A percentile compares a stretch with the other conserved stretches of the same genome.
These are phyloP conservation scores for Schrankia costaestrigalis DNA, from an alignment of 2,888 invertebrate species.

Conservation along the genomic window DNA sequence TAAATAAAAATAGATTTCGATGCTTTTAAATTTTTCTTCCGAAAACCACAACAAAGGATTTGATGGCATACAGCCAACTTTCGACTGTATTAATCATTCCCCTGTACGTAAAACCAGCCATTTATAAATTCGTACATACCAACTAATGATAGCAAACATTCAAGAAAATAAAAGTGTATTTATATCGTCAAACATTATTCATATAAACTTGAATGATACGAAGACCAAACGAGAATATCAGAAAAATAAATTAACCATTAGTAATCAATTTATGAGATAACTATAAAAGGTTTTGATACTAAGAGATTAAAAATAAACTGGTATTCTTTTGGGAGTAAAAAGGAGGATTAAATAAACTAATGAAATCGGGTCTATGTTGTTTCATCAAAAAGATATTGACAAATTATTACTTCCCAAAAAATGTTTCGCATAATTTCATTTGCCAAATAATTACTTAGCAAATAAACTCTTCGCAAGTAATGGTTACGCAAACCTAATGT, in stretches of 20 bases:
- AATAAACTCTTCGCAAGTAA: too few relatives aligned
- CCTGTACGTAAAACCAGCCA: constrained; percentile 48
- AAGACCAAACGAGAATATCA: constrained; percentile 16
- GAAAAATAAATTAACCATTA: constrained; percentile 34
- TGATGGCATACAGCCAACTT: constrained; percentile 60
- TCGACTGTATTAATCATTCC: constrained; percentile 61
- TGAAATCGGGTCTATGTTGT: constrained; percentile 15
- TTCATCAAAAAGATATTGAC: too few relatives aligned
- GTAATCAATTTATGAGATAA: constrained; percentile 32
- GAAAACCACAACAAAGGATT: constrained; percentile 55
- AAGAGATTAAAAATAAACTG: constrained; percentile 25
- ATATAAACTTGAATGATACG: constrained; percentile 22
- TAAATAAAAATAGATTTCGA: constrained; percentile 27
- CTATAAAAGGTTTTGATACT: constrained; percentile 31
- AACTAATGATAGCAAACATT: constrained; percentile 38
- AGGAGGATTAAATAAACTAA: constrained; percentile 16
- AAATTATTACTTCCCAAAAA: too few relatives aligned
- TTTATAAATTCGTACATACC: constrained; percentile 52
- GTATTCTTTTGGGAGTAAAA: constrained; percentile 23
- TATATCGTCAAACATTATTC: constrained; percentile 21
- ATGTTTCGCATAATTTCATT: too few relatives aligned
- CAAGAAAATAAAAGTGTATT: constrained; percentile 33
- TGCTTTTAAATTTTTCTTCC: constrained; percentile 40
- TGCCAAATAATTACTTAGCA: too few relatives aligned
- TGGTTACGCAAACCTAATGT: too few relatives aligned